Evolutionary conservation across 2,113 vertebrate species (phyloP), one percentile per base, ranked within the genome.

Genomic region (Ceyx margarethae): DNA sequence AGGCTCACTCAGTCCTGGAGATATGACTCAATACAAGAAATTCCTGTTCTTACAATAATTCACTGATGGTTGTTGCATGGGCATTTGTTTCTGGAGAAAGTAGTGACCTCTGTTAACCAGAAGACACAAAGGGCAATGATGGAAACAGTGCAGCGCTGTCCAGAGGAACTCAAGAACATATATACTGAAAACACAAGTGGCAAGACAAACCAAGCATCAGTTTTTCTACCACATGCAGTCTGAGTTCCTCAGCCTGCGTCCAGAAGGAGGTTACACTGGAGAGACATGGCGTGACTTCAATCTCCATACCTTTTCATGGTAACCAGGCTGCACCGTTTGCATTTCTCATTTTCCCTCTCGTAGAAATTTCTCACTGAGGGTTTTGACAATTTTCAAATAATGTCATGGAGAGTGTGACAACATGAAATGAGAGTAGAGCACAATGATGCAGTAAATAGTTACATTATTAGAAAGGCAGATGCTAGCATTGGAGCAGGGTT

Each of bases 401-500:
- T 87, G 81, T 94, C 66, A 0, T 94, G 94, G 85, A 91, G 79
- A 94, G 76, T 94, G 71, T 93, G 94, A 87, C 85, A 96, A 96
- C 93, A 85, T 62, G 85, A 96, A 96, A 95, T 93, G 81, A 91
- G 82, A 96, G 77, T 69, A 92, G 69, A 95, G 87, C 85, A 96
- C 95, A 96, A 81, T 81, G 91, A 94, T 94, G 95, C 93, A 96
- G 95, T 91, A 96, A 95, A 95, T 92, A 95, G 95, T 95, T 92
- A 94, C 87, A 91, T 93, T 93, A 95, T 95, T 95, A 89, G 87
- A 94, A 91, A 95, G 91, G 90, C 93, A 94, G 93, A 94, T 96
- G 79, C 91, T 91, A 62, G 82, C 62, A 81, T 40, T 86, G 95
- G 95, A 95, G 93, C 93, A 93, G 86, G 68, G 54, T 90, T 93